Percentiles rank a stretch among this genome's conserved stretches.
phyloP scores from a whole-genome alignment of 2,797 vertebrate genomes.

The Parauchenoglanis ngamensis region DNA sequence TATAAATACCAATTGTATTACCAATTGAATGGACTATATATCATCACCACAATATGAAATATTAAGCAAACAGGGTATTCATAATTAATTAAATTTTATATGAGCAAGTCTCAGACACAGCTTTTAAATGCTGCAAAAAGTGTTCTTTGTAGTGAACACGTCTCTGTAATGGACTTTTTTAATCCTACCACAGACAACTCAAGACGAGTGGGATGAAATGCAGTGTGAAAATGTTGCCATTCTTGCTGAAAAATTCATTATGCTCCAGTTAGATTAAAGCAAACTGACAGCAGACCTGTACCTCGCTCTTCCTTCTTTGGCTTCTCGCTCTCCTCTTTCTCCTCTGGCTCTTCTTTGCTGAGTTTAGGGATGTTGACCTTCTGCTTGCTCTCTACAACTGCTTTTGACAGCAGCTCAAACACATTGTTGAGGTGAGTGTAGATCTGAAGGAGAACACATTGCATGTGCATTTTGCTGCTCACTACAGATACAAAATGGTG shows the following conservation, averaged over 20 bases:
- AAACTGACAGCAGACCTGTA: constrained; percentile 40
- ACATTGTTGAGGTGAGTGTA: constrained; percentile 78
- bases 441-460: constrained; percentile 62
- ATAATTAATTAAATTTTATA: background rate
- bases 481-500: constrained; percentile 2
- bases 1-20: background rate
- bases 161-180: background rate
- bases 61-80: background rate
- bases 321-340: constrained; percentile 72
- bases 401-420: constrained; percentile 76
- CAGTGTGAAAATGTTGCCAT: background rate
- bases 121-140: background rate
- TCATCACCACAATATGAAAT: background rate
- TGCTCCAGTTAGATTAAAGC: background rate
- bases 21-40: background rate
- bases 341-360: constrained; percentile 70
- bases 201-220: background rate
- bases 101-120: background rate
- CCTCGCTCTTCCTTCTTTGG: constrained; percentile 70
- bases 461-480: constrained; percentile 14
- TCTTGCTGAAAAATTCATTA: constrained; percentile 29
- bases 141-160: no score
- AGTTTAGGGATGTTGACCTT: constrained; percentile 76
- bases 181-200: background rate
- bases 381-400: constrained; percentile 78